phyloP scores from a whole-genome alignment of 2,797 vertebrate genomes.

The Gorsachius magnificus region DNA sequence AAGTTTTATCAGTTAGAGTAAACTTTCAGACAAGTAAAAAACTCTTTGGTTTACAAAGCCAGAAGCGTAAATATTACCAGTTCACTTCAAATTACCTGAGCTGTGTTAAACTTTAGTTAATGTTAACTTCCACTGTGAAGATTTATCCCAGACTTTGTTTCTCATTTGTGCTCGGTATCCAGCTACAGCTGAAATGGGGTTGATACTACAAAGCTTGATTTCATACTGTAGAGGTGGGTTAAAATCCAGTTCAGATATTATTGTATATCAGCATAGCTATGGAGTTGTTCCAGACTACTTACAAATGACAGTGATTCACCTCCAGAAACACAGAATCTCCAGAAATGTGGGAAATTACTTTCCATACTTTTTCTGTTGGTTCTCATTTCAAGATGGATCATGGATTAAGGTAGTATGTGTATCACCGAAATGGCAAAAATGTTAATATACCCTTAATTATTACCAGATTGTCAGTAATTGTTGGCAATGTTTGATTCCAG shows the following conservation, averaged over 20 bases:
- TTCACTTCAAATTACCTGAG: not conserved
- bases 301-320: not conserved
- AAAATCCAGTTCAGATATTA: not conserved
- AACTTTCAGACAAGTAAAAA: not conserved
- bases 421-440: not conserved
- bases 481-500: not conserved
- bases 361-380: not conserved
- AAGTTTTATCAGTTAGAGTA: not conserved
- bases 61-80: not conserved
- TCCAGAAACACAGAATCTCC: not conserved
- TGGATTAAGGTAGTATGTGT: not conserved
- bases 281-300: not conserved
- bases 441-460: not conserved
- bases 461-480: not conserved
- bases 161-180: not conserved
- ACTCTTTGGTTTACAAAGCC: not conserved
- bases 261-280: not conserved
- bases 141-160: not conserved
- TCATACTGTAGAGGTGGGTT: not conserved
- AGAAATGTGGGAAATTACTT: not conserved
- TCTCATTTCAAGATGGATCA: not conserved
- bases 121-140: not conserved
- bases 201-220: not conserved
- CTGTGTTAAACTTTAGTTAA: not conserved
- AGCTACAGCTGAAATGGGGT: not conserved